Conservation (phyloP, 2,113 vertebrate genomes). For the Pristiophorus japonicus region DNA sequence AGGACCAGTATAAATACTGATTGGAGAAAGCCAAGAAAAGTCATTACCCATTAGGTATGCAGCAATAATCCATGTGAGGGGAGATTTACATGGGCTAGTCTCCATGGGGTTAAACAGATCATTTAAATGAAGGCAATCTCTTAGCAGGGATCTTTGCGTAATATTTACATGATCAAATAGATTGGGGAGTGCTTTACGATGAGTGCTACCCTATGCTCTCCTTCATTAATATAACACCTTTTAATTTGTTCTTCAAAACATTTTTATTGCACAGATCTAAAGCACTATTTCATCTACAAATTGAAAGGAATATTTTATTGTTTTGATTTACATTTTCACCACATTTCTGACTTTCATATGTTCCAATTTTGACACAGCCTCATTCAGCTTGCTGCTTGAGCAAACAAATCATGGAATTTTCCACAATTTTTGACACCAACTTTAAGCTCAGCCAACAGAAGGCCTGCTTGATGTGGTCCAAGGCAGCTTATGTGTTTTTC, state of each 20-base stretch:
- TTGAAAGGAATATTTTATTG: neutral
- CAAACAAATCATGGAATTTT: constrained; percentile 13
- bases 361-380: neutral
- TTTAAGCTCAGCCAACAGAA: constrained; percentile 1
- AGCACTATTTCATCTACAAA: neutral
- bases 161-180: neutral
- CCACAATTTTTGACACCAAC: neutral
- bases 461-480: neutral
- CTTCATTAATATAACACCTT: neutral
- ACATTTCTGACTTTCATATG: neutral
- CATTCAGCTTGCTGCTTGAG: neutral
- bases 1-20: too few relatives aligned
- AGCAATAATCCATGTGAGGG: too few relatives aligned
- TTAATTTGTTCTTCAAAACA: neutral
- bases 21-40: too few relatives aligned
- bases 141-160: neutral
- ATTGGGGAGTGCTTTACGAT: neutral
- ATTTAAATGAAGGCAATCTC: neutral
- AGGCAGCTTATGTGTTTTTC: constrained; percentile 6
- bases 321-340: neutral
- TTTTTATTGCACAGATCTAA: neutral
- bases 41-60: too few relatives aligned
- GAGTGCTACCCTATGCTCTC: neutral
- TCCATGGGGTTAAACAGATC: neutral
- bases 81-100: too few relatives aligned